Evolutionary conservation across 2,888 invertebrate genomes (phyloP), one percentile per base, ranked within the genome.

Genomic region (Halocaridina rubra): DNA sequence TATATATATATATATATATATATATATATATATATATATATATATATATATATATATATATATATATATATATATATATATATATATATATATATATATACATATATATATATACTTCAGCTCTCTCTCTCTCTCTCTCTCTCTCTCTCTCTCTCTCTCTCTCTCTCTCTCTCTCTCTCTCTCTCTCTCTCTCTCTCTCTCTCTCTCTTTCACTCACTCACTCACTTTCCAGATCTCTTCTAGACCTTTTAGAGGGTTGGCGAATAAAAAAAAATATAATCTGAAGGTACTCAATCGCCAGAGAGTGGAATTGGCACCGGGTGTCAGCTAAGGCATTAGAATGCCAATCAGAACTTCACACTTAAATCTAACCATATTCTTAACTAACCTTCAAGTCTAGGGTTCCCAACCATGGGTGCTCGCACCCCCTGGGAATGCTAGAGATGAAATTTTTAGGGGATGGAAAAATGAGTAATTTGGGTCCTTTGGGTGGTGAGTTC

Each of bases 11-110:
- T 75, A 75, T 75, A 75, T 53, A 75, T 75, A 75, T 75, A 75
- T 75, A 75, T 75, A 75, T 75, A 75, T 75, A 75, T 75, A 75
- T 75, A 75, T 57, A 57, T 75, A 57, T 75, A 75, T 75, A 59
- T 64, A 29, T 64, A n/a, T 64, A 32, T 78, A 19, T 78, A 33
- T 67, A 33, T 46, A 46, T 67, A 64, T 59, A 59, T 76, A 53
- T 76, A 59, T 59, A 59, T 57, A 57, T 75, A 57, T 57, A 57
- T 75, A 57, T 75, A 57, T 57, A 75, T 75, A 75, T 75, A 75
- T 57, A 75, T 57, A 75, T 75, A 75, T 75, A 75, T 75, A 57
- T 75, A 57, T 75, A 57, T 57, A 57, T 75, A 72, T 72, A 72
- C 39, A 72, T 72, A 72, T 8, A 32, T 46, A 30, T 69, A 24